These are phyloP conservation scores for Drosophila persimilis DNA, from an alignment of 1,140 invertebrate species.

Conservation along the genomic window DNA sequence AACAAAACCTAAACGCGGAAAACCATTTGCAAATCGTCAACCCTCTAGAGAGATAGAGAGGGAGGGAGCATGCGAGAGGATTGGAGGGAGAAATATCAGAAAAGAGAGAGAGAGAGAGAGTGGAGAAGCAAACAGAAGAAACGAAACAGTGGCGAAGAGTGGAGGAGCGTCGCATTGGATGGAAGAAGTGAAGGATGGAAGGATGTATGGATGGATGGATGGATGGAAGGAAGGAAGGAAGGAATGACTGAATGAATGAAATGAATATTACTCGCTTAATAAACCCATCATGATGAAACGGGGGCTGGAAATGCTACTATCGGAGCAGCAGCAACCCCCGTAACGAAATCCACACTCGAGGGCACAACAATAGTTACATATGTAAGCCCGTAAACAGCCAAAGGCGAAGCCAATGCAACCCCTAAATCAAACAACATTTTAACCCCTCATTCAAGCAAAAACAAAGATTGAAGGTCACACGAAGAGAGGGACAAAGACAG, in stretches of 20 bases:
- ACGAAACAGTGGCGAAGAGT: slow-evolving; percentile 15
- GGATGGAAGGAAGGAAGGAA: no score
- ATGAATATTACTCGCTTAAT: slow-evolving; percentile 47
- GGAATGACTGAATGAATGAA: no score
- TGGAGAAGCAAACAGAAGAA: slow-evolving; percentile 61
- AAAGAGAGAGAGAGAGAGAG: neutral
- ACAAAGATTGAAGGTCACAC: slow-evolving; percentile 60
- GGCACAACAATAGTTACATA: slow-evolving; percentile 63
- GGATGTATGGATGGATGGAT: neutral
- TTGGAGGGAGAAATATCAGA: neutral
- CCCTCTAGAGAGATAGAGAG: slow-evolving; percentile 29
- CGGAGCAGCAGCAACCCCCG: slow-evolving; percentile 50
- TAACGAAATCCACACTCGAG: slow-evolving; percentile 42
- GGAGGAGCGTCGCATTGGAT: slow-evolving; percentile 51
- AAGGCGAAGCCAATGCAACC: slow-evolving; percentile 33
- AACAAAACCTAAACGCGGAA: slow-evolving; percentile 80
- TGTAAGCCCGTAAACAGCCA: slow-evolving; percentile 44
- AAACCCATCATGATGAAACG: slow-evolving; percentile 61
- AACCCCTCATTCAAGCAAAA: slow-evolving; percentile 38
- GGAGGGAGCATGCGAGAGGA: slow-evolving; percentile 14
- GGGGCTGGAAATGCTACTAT: slow-evolving; percentile 37
- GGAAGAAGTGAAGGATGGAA: no score
- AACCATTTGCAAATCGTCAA: slow-evolving; percentile 79
- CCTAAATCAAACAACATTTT: slow-evolving; percentile 37
- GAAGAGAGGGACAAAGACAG: neutral